Evolutionary conservation across 2,888 invertebrate species (phyloP), one percentile per base, ranked within the genome.

Genomic region (Embidobia sp.): DNA sequence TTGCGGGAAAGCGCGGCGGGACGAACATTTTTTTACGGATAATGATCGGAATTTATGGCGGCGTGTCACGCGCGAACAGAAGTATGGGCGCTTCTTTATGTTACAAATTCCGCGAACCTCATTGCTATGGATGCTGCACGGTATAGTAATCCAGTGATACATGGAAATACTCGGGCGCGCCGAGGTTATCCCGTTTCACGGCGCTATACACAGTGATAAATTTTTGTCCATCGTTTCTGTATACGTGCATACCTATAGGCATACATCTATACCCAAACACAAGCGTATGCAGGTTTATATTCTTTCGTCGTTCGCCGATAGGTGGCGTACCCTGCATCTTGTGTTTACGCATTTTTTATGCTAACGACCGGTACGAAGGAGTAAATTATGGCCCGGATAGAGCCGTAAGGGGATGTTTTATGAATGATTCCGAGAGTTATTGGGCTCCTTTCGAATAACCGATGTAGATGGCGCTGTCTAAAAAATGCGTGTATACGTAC

Each of bases 21-120:
- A 77, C 81, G 80, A 82, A 81, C 69, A 84, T 82, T 83, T 83
- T 83, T 81, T 51, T 69, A 57, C 33, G 78, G 74, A 79, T 84
- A 83, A 84, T 81, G 80, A 80, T 72, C 77, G 40, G 48, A 73
- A 84, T 83, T 83, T 84, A 84, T 83, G 77, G 79, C 72, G 53
- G 42, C 51, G 79, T 61, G 37, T 67, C 64, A 53, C 29, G 67
- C 61, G 72, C 49, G 33, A 42, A 37, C 40, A 49, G 48, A 61
- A 48, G 44, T 16, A 69, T 33, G 42, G 69, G 55, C 31, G 66
- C 27, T 72, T 70, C 70, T 78, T 53, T 48, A 64, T 55, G 66
- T 33, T 66, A 61, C 70, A 55, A 55, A 61, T 72, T 66, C 35
- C 46, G 44, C 66, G 55, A 40, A 40, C 18, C 67, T 78, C 72